These are phyloP conservation scores for Elysia crispata DNA, from an alignment of 2,888 invertebrate genomes.

Conservation along the genomic window DNA sequence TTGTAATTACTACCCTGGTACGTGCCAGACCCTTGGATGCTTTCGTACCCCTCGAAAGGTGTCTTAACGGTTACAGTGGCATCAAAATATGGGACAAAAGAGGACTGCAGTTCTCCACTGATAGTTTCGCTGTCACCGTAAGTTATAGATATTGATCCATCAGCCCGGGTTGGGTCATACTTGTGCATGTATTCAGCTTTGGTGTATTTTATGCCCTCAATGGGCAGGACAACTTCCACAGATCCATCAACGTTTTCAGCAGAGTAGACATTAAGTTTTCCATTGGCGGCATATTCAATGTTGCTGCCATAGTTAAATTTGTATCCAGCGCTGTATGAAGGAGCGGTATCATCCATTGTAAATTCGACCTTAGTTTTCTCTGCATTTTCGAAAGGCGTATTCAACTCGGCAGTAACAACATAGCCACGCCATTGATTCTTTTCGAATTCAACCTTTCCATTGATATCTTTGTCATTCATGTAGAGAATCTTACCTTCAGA, in stretches of 20 bases:
- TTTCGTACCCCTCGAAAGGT: constrained; percentile 53
- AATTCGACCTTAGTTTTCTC: constrained; percentile 15
- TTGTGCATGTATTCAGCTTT: constrained; percentile 50
- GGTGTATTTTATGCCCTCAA: constrained; percentile 36
- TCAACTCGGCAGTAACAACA: constrained; percentile 45
- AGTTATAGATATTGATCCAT: constrained; percentile 15
- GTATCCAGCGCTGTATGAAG: constrained; percentile 24
- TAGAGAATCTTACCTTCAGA: constrained; percentile 45
- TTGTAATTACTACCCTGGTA: constrained; percentile 25
- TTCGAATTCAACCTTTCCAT: constrained; percentile 46
- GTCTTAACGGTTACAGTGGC: constrained; percentile 53
- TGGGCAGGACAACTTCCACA: constrained; percentile 45
- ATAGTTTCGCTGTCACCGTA: constrained; percentile 12
- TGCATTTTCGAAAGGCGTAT: constrained; percentile 55
- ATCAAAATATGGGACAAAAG: constrained; percentile 40
- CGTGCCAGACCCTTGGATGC: constrained; percentile 33
- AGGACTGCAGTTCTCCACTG: constrained; percentile 34
- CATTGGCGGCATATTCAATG: constrained; percentile 11
- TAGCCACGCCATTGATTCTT: constrained; percentile 43
- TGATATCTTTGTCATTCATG: constrained; percentile 40
- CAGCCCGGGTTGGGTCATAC: background rate
- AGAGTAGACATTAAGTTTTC: constrained; percentile 34
- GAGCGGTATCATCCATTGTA: constrained; percentile 21
- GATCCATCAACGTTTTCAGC: constrained; percentile 36
- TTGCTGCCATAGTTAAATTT: constrained; percentile 37